Base-by-base conservation (phyloP, 1,140 invertebrate species). In the Drosophila grimshawi region DNA sequence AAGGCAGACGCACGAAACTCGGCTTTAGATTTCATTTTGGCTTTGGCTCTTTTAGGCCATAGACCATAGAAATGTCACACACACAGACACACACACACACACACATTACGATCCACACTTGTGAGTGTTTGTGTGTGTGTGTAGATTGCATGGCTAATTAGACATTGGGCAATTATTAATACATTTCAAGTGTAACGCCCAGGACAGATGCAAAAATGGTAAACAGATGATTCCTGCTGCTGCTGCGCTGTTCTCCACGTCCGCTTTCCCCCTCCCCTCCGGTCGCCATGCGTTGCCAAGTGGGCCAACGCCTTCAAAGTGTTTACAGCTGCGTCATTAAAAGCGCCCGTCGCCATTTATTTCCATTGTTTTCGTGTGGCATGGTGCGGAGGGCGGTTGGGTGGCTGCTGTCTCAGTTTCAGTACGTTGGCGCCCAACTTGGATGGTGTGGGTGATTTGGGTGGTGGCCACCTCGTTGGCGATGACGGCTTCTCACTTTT, bases 81-180 rank as follows among this genome's bases (percentile, higher is more conserved):
- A 56, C 41, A 48, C 49, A 46, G 10, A 37, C 30, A 8, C 11
- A 19, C 48, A 52, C 7, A 33, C 3, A 35, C 10, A 33, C 37
- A 43, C 5, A 30, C 27, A 6, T 27, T 4, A 7, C 0, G n/a
- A 19, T 53, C 33, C n/a, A 52, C 27, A 45, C 29, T 30, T 59
- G 33, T 46, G 55, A n/a, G n/a, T n/a, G n/a, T n/a, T n/a, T 11
- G 57, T 30, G 39, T 56, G 51, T 32, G 66, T 52, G 45, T 45
- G 52, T 57, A 52, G 59, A 70, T 64, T 76, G 60, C 73, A 68
- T 86, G 76, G 71, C 83, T 86, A 86, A 86, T 86, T 86, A 82
- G 81, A 86, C 82, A 86, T 83, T 83, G 69, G 76, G 79, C 72
- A 85, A 83, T 85, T 85, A 85, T 85, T 85, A 85, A 86, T 88